Evolutionary conservation across 2,888 invertebrate genomes (phyloP), one percentile per base, ranked within the genome.

Genomic region (Ophioninae sp.): DNA sequence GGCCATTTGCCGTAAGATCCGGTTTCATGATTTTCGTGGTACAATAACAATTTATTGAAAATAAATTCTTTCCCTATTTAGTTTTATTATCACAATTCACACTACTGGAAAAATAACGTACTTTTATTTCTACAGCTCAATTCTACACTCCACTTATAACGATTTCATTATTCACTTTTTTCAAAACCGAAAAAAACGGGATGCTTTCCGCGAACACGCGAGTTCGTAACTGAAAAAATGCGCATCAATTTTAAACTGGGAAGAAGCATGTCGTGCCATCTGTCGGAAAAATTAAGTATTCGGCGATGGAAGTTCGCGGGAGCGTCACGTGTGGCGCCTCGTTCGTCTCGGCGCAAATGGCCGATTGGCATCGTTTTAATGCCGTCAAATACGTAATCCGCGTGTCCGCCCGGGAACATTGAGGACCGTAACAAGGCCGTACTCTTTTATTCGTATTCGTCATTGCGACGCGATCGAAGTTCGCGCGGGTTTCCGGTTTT

Each of bases 361-460:
- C 58, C 30, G 74, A 61, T 41, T 67, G 23, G 73, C 71, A 69
- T 75, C 64, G 69, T 71, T 79, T 67, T 77, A 44, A 51, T 51
- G 6, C 61, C 75, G 41, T 59, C 76, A 77, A 73, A 73, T 72
- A 83, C 83, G 78, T 81, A 78, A 84, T 84, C 71, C 75, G 74
- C 71, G 61, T 77, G 77, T 80, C 77, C 59, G 13, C 61, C 71
- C 71, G 71, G 71, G 59, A 20, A 44, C 63, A 41, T 59, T 61
- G 5, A 63, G 10, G 6, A 44, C 23, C 6, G 37, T 1, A 6
- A 23, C 23, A 74, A 30, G 56, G 65, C 74, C 39, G 59, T 59
- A 58, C 77, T 22, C 63, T 44, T 30, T 41, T 20, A 30, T 13
- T 13, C 23, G 22, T 17, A 75, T 41, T 20, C 3, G 30, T 22